These are phyloP conservation scores for Phortica magna DNA, from an alignment of 2,888 invertebrate species.

Conservation along the genomic window DNA sequence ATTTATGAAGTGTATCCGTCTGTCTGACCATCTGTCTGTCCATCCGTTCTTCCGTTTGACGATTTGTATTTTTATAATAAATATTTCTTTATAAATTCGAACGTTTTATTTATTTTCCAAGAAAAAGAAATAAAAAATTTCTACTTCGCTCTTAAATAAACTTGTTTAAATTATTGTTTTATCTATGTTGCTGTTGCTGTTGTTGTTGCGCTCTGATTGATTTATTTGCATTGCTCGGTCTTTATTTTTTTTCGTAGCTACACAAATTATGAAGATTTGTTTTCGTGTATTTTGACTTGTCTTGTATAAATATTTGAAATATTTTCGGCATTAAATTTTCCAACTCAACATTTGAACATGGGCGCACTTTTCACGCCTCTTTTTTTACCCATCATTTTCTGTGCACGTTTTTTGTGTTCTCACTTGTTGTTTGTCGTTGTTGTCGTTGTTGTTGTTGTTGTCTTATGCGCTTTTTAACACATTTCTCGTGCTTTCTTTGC, in stretches of 20 bases:
- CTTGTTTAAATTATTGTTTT: not conserved
- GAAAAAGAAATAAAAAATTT: not conserved
- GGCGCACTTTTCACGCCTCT: not conserved
- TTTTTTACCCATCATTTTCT: not conserved
- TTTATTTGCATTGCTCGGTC: not conserved
- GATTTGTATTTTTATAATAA: slow-evolving; percentile 13
- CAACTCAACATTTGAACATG: not conserved
- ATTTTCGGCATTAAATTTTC: not conserved
- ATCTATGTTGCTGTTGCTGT: not conserved
- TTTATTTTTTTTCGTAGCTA: not conserved
- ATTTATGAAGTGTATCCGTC: not conserved
- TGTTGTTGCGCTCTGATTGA: slow-evolving; percentile 13
- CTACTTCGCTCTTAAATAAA: not conserved
- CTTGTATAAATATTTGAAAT: slow-evolving; percentile 12
- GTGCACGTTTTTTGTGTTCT: no score
- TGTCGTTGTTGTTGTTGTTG: not conserved
- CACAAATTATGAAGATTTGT: slow-evolving; percentile 2
- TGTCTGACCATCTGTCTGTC: slow-evolving; percentile 19
- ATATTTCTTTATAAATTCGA: no score
- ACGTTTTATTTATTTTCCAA: no score
- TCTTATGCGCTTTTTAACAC: not conserved
- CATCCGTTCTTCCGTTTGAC: slow-evolving; percentile 19
- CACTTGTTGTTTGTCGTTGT: not conserved
- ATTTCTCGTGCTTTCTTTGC: not conserved
- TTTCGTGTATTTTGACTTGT: not conserved